Base-by-base conservation (phyloP, 2,797 vertebrate genomes). In the Thamnophis elegans region DNA sequence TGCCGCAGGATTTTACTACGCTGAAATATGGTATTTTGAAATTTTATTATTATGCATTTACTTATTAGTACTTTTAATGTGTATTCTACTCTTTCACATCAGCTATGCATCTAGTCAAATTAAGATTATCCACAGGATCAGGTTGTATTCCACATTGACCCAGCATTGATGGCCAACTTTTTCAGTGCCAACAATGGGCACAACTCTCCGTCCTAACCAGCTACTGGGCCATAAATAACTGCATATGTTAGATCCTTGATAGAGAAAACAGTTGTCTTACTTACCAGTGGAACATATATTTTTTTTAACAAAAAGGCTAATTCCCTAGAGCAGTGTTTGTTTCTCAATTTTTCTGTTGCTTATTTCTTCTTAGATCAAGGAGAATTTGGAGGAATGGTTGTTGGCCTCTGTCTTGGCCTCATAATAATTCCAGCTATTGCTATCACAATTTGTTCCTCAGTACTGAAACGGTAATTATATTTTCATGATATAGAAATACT, bases 391-490 rank as follows among this genome's bases (percentile, higher is more conserved):
- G 65, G 10, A 20, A 90, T 96, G 58, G 60, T 96, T 89, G 87
- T 58, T 92, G 92, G 73, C 28, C 89, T 97, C 91, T 96, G 65
- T 62, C 90, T 95, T 90, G 90, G 92, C 55, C 91, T 89, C 55
- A 2, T 94, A 5, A 5, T 96, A 0, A 14, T 93, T 93, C 87
- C 95, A 68, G 1, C 94, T 93, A 93, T 95, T 92, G 42, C 5
- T 85, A 73, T 89, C 89, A 55, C 95, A 1, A 88, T 28, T 85
- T 96, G 93, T 91, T 96, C 94, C 68, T 53, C 95, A 6, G 1
- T 96, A 3, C 25, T 95, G 91, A 96, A 94, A 94, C 96, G 96
- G 97, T 97, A 95, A 96, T 96, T 92, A n/a, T n/a, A 1, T 54
- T 68, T 90, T 92, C 95, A 22, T 59, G 94, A 42, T 26, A 4